Conservation (phyloP, 2,113 vertebrate species). For the Zosterops borbonicus region DNA sequence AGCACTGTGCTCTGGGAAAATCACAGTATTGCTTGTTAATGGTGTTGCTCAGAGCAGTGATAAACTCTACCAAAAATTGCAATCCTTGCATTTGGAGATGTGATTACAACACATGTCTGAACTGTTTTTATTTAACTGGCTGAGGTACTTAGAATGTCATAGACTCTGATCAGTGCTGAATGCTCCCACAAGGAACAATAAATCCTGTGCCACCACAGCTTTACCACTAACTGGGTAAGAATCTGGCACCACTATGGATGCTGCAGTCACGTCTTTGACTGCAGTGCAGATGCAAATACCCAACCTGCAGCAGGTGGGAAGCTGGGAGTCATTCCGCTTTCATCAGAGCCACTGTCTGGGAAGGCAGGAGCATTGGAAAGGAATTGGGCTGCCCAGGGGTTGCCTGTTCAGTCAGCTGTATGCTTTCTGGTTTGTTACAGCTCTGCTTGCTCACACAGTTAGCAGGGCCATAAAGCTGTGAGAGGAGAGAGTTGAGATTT, state of each 20-base stretch:
- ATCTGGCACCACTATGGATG: not conserved
- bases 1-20: not conserved
- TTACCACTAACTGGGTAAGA: not conserved
- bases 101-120: constrained; percentile 9
- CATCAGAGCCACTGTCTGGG: not conserved
- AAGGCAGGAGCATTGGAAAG: not conserved
- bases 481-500: not conserved
- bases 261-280: rapidly evolving
- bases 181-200: not conserved
- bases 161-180: not conserved
- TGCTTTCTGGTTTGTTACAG: not conserved
- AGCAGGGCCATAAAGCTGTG: not conserved
- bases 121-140: constrained; percentile 14
- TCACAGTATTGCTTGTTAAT: not conserved
- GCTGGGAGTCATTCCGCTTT: not conserved
- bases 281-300: not conserved
- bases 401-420: not conserved
- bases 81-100: constrained; percentile 34
- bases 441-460: not conserved
- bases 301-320: not conserved
- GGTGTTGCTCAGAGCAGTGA: constrained; percentile 27
- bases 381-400: not conserved
- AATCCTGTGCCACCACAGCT: not conserved
- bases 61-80: constrained; percentile 25
- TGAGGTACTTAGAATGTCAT: constrained; percentile 21